Conservation (phyloP, 2,113 vertebrate species). For the Pionites leucogaster region DNA sequence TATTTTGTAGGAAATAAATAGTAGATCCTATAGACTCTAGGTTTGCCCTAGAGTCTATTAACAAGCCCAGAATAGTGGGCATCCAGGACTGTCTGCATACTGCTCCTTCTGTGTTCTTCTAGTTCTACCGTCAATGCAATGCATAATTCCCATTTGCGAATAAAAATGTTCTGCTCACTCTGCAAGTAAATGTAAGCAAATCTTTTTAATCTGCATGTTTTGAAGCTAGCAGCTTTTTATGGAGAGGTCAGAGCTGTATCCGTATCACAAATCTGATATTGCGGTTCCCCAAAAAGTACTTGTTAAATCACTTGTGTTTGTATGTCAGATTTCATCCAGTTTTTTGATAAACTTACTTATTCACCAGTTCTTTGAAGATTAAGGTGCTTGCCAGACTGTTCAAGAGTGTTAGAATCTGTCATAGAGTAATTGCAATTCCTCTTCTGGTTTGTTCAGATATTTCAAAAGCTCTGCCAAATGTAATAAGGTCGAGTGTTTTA, state of each 20-base stretch:
- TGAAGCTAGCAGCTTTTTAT: neutral
- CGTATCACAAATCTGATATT: neutral
- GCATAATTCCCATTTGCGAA: neutral
- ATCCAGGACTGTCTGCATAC: neutral
- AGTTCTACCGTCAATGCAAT: neutral
- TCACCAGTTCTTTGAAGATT: slow-evolving; percentile 9
- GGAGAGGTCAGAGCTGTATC: neutral
- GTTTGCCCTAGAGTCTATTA: neutral
- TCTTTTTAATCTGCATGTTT: neutral
- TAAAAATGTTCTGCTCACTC: neutral
- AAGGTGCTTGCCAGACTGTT: neutral
- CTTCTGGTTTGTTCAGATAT: neutral
- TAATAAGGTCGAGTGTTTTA: neutral
- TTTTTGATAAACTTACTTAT: neutral
- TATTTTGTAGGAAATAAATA: neutral
- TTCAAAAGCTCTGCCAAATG: neutral
- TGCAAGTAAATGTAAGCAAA: neutral
- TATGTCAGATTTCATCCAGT: neutral
- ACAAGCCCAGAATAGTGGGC: neutral
- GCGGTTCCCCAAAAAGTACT: neutral
- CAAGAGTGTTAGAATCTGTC: neutral
- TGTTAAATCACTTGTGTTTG: neutral
- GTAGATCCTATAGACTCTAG: neutral
- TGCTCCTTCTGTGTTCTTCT: neutral
- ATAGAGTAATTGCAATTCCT: neutral